A percentile compares a stretch with the other conserved stretches of the same genome.
Conservation (phyloP, 2,888 invertebrate genomes). For the Drosophila recens region DNA sequence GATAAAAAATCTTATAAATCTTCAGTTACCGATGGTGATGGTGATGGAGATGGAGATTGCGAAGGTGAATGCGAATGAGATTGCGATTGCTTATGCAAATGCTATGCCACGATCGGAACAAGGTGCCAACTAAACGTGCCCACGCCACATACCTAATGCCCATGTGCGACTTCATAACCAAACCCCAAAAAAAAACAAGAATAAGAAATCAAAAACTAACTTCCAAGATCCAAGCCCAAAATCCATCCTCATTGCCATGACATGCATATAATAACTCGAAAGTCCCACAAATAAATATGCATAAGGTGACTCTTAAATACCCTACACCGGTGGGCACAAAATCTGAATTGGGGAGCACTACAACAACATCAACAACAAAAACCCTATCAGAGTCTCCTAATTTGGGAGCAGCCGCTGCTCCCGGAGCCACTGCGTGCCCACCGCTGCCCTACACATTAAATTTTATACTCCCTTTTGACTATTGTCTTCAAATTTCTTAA, state of each 20-base stretch:
- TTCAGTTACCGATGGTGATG: slow-evolving; percentile 1
- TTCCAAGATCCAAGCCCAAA: slow-evolving; percentile 3
- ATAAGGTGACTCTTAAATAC: slow-evolving; percentile 4
- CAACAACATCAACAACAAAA: too few species aligned
- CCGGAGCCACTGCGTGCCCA: too few species aligned
- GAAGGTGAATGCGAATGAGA: slow-evolving; percentile 44
- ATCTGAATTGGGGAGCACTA: too few species aligned
- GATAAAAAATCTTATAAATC: slow-evolving; percentile 34
- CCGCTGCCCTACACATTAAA: too few species aligned
- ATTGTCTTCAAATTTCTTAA: too few species aligned
- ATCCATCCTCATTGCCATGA: not conserved
- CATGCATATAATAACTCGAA: slow-evolving; percentile 50
- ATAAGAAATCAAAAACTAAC: not conserved
- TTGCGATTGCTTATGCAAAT: slow-evolving; percentile 69
- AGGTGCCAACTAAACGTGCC: slow-evolving; percentile 76
- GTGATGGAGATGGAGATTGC: slow-evolving; percentile 1
- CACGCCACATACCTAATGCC: slow-evolving; percentile 31
- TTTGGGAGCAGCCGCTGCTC: too few species aligned
- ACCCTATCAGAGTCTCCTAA: too few species aligned
- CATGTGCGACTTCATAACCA: not conserved
- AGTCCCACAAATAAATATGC: not conserved
- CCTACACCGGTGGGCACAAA: too few species aligned
- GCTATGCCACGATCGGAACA: slow-evolving; percentile 70
- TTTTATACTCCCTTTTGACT: too few species aligned
- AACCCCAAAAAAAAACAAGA: slow-evolving; percentile 5